phyloP scores from a whole-genome alignment of 1,140 invertebrate species.

The Cydia splendana region DNA sequence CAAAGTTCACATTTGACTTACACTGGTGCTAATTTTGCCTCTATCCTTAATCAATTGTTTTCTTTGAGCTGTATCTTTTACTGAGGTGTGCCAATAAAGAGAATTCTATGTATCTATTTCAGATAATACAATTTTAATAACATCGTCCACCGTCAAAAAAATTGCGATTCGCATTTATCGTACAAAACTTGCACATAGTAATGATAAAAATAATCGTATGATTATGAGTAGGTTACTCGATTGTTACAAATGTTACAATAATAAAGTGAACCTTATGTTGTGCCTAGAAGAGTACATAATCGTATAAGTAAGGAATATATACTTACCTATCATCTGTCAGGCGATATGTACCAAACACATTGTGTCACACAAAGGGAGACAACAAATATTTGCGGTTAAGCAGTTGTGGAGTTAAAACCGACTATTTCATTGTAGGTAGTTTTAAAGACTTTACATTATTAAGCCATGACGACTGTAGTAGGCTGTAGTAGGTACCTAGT shows the following conservation, averaged over 20 bases:
- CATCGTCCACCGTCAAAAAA: background rate
- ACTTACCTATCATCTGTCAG: conserved; percentile 4
- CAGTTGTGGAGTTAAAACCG: background rate
- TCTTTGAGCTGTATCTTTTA: too few relatives aligned
- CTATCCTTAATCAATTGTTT: too few relatives aligned
- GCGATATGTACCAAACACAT: background rate
- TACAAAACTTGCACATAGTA: conserved; percentile 2
- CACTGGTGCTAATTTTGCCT: too few relatives aligned
- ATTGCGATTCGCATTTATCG: background rate
- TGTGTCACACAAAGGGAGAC: background rate
- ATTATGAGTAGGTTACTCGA: conserved; percentile 15
- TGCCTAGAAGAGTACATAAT: background rate
- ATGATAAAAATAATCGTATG: conserved; percentile 19
- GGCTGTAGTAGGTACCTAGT: background rate
- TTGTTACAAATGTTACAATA: background rate
- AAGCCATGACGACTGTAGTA: too few relatives aligned
- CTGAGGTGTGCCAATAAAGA: too few relatives aligned
- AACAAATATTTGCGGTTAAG: conserved; percentile 15
- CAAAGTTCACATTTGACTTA: too few relatives aligned
- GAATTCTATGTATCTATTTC: too few relatives aligned
- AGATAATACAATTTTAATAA: background rate
- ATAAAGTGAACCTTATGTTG: background rate
- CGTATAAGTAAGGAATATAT: background rate
- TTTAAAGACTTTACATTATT: background rate
- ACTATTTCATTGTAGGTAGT: background rate